Base-by-base conservation (phyloP, 35 echinoderm and acorn worm genomes). In the Lytechinus pictus region DNA sequence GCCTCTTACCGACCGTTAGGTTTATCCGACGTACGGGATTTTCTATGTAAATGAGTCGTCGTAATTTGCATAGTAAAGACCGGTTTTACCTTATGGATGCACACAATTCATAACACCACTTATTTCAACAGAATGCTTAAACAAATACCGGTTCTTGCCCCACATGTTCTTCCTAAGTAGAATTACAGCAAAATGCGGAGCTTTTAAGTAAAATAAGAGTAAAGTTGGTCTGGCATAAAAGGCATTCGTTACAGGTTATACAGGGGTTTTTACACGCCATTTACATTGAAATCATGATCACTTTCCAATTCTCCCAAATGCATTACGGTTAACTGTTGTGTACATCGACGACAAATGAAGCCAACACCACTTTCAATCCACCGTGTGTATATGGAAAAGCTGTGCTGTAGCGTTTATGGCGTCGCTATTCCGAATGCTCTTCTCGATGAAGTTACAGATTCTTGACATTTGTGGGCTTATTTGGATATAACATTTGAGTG, bases 291-390 rank as follows among this genome's bases (percentile, higher is more conserved):
- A 52, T 90, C 88, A 28, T 90, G 88, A 90, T 90, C 88, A 90
- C 88, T 52, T 90, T 90, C 29, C 27, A 90, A 90, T 90, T 90
- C 88, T 90, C 88, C 88, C 88, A 90, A 90, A 44, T 54, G 88
- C 88, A 90, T 90, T 90, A 29, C 16, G 88, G 88, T 90, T 90
- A 90, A 90, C 88, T 52, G 27, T 54, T 54, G 88, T 90, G 52
- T 90, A 90, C 88, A 90, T 90, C 29, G 88, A 33, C 33, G 88
- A 44, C 88, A 90, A 79, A 54, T 54, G 88, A 90, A 90, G 88
- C 66, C 66, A 79, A 79, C 27, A 90, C 88, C 88, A 90, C 88
- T 52, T 54, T 90, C 88, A 4, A 44, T 90, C 28, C 88, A 33
- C 28, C 88, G 88, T 90, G 87, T 51, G 27, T 16, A 90, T 88